Conservation (phyloP, 1,140 invertebrate genomes). For the Apis laboriosa region DNA sequence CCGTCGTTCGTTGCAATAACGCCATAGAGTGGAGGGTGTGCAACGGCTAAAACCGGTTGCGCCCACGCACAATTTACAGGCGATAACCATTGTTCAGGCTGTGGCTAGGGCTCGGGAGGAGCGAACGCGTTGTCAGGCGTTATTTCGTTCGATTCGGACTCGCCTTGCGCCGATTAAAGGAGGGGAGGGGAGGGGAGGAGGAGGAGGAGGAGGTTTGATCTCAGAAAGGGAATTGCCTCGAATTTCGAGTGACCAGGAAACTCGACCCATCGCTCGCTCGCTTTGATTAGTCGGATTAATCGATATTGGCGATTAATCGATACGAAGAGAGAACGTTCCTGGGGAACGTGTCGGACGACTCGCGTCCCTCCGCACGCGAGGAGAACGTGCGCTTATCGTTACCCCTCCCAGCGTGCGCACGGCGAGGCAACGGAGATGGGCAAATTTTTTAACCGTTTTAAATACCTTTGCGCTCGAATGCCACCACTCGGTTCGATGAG, state of each 20-base stretch:
- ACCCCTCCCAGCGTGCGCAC: background rate
- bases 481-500: no score
- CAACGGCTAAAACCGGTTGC: background rate
- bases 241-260: constrained; percentile 19
- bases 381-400: background rate
- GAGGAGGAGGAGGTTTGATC: background rate
- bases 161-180: constrained; percentile 42
- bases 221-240: constrained; percentile 27
- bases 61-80: constrained; percentile 37
- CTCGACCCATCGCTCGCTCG: background rate
- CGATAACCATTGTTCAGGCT: constrained; percentile 48
- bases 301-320: background rate
- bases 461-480: no score
- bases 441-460: no score
- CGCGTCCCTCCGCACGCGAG: background rate
- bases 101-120: constrained; percentile 4
- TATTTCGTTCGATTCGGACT: constrained; percentile 51
- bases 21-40: background rate
- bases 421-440: no score
- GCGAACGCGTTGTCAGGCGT: background rate
- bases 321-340: background rate
- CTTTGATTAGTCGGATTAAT: constrained; percentile 39
- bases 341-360: background rate
- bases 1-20: background rate
- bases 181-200: background rate